phyloP scores from a whole-genome alignment of 2,888 invertebrate species.

The Holacanthella duospinosa region DNA sequence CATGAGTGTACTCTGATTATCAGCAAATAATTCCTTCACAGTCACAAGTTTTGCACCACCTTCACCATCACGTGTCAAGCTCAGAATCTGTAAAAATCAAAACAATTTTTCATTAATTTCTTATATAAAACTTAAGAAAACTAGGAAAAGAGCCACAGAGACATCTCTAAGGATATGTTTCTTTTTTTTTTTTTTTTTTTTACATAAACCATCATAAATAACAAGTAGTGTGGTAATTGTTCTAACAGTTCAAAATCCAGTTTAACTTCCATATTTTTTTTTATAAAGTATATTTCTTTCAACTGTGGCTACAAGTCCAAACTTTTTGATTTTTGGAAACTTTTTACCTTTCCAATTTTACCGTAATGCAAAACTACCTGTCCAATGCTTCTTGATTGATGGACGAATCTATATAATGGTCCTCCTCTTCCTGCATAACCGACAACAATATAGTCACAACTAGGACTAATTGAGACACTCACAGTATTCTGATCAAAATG shows the following conservation, averaged over 20 bases:
- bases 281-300: not conserved
- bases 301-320: too few species aligned
- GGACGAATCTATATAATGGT: slow-evolving; percentile 34
- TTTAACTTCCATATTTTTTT: too few species aligned
- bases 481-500: slow-evolving; percentile 37
- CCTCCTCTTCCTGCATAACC: slow-evolving; percentile 37
- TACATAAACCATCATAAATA: too few species aligned
- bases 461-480: slow-evolving; percentile 32
- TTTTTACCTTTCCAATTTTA: slow-evolving; percentile 1
- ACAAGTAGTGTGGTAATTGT: too few species aligned
- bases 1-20: slow-evolving; percentile 31
- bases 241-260: too few species aligned
- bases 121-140: too few species aligned
- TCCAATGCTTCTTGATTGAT: slow-evolving; percentile 33
- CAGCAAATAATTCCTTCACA: slow-evolving; percentile 34
- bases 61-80: slow-evolving; percentile 28
- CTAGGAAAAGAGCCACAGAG: too few species aligned
- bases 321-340: too few species aligned
- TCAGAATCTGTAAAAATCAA: slow-evolving; percentile 24
- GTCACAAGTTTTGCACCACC: slow-evolving; percentile 23
- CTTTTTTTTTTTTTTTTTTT: too few species aligned
- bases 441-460: slow-evolving; percentile 35
- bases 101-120: too few species aligned
- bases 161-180: too few species aligned
- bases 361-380: slow-evolving; percentile 17